Evolutionary conservation across 2,113 vertebrate species (phyloP).

Genomic region (Aegithalos caudatus): DNA sequence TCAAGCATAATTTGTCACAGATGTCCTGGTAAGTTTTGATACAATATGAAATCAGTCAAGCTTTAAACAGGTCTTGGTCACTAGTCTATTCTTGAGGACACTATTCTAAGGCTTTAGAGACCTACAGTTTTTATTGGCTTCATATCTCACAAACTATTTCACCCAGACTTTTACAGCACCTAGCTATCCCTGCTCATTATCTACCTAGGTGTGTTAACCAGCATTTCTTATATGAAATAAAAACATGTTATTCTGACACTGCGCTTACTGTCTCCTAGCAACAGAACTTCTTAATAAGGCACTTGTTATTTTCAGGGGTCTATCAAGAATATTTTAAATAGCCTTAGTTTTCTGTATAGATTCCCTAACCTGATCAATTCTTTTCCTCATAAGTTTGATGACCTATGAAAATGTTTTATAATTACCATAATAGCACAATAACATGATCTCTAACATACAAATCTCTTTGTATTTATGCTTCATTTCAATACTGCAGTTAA

Average conservation of each 20-base stretch:
- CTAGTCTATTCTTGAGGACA: background rate
- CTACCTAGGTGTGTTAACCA: background rate
- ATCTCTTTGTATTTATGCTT: background rate
- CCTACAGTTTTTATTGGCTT: background rate
- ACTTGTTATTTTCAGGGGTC: constrained; percentile 38
- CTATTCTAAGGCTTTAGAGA: background rate
- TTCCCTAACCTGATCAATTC: background rate
- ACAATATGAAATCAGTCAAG: background rate
- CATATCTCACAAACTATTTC: background rate
- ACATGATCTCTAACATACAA: background rate
- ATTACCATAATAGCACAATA: background rate
- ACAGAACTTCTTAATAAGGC: constrained; percentile 39
- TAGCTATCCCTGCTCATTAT: background rate
- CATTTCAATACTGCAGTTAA: background rate
- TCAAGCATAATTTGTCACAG: background rate
- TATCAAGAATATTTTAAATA: constrained; percentile 36
- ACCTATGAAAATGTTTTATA: constrained; percentile 5
- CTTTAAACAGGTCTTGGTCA: background rate
- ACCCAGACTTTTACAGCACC: background rate
- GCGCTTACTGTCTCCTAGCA: constrained; percentile 47
- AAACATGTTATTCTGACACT: constrained; percentile 33
- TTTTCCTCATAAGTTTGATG: background rate
- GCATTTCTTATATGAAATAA: constrained; percentile 31
- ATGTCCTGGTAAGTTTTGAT: background rate
- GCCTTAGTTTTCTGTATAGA: background rate